A percentile compares a stretch with the other conserved stretches of the same genome.
phyloP scores from a whole-genome alignment of 2,888 invertebrate species.

The Phengaris arion region DNA sequence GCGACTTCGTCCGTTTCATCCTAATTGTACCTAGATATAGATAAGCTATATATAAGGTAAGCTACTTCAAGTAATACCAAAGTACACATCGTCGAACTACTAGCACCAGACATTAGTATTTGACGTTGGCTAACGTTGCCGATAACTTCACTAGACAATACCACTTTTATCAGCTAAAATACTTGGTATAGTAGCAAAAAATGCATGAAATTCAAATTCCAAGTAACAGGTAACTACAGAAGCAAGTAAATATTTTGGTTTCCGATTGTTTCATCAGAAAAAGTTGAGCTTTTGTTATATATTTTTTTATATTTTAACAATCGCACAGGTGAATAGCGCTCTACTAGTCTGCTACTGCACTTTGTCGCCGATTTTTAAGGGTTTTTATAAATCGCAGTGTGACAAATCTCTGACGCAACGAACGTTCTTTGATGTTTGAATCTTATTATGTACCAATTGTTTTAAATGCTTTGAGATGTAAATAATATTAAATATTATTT shows the following conservation, averaged over 20 bases:
- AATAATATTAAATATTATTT: too few relatives aligned
- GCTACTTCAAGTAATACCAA: too few relatives aligned
- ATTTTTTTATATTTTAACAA: background rate
- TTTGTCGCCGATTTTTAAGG: background rate
- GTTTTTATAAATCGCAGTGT: background rate
- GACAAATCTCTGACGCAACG: background rate
- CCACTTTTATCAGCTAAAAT: background rate
- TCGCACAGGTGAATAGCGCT: background rate
- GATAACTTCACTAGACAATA: background rate
- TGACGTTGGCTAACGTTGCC: background rate
- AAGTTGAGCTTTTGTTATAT: background rate
- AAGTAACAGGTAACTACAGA: background rate
- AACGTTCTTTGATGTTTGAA: background rate
- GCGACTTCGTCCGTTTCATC: too few relatives aligned
- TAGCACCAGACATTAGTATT: too few relatives aligned
- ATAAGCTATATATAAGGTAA: too few relatives aligned
- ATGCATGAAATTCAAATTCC: background rate
- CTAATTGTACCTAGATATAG: too few relatives aligned
- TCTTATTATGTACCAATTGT: too few relatives aligned
- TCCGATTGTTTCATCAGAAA: background rate
- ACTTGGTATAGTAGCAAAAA: background rate
- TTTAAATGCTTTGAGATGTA: too few relatives aligned
- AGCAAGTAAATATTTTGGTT: slow-evolving; percentile 1
- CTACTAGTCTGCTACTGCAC: background rate
- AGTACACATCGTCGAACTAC: too few relatives aligned